Conservation (phyloP, 2,797 vertebrate genomes). For the Carcharodon carcharias region DNA sequence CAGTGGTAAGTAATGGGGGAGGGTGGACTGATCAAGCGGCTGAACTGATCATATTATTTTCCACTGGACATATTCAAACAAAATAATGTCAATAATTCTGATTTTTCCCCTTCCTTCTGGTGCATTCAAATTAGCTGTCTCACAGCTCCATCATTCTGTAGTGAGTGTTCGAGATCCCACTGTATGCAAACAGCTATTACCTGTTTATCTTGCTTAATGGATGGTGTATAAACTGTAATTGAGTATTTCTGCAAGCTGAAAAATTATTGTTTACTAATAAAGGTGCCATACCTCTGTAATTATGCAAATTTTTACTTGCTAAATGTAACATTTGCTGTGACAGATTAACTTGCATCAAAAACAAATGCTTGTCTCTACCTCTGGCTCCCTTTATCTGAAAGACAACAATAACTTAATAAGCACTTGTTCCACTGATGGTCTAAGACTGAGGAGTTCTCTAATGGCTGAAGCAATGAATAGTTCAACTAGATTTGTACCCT, state of each 20-base stretch:
- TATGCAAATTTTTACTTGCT: constrained; percentile 40
- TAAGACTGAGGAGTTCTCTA: not conserved
- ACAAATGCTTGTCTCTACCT: not conserved
- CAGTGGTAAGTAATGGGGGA: not conserved
- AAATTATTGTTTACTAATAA: constrained; percentile 52
- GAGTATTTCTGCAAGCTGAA: constrained; percentile 43
- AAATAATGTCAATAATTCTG: not conserved
- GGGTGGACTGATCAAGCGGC: no score
- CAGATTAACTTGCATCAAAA: constrained; percentile 36
- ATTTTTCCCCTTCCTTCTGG: not conserved
- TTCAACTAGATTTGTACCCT: not conserved
- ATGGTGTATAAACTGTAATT: constrained; percentile 46
- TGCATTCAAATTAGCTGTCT: not conserved
- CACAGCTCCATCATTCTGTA: not conserved
- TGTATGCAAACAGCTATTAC: not conserved
- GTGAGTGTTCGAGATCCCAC: not conserved
- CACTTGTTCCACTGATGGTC: not conserved
- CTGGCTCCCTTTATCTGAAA: not conserved
- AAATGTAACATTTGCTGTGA: not conserved
- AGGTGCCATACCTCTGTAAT: constrained; percentile 45
- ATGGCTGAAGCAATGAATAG: not conserved
- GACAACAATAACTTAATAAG: constrained; percentile 10
- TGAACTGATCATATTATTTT: not conserved
- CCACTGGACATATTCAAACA: not conserved
- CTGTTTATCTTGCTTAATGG: constrained; percentile 28